These are phyloP conservation scores for Harpalus rufipes DNA, from an alignment of 2,888 invertebrate genomes.

Conservation along the genomic window DNA sequence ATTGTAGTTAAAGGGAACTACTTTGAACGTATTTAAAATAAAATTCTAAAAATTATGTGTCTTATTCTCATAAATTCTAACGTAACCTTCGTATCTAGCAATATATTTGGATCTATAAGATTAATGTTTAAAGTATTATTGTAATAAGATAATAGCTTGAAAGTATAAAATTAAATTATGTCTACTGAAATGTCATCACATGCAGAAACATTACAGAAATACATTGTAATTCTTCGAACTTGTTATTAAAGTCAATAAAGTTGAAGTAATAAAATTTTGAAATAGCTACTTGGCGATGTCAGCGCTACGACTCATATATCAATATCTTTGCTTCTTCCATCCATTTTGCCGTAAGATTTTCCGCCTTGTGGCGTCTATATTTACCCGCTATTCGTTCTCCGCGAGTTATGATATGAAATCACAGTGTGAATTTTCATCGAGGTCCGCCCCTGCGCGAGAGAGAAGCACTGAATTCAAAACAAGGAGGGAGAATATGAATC, in stretches of 20 bases:
- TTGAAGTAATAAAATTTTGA: neutral
- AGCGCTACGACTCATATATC: neutral
- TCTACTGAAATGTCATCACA: neutral
- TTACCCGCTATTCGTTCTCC: conserved; percentile 31
- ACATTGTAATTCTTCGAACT: neutral
- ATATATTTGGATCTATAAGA: too few species aligned
- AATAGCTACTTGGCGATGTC: neutral
- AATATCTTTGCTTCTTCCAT: neutral
- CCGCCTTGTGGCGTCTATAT: conserved; percentile 1
- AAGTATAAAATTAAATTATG: neutral
- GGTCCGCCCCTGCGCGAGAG: conserved; percentile 45
- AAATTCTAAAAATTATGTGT: too few species aligned
- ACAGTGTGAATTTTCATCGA: conserved; percentile 38
- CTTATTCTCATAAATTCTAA: too few species aligned
- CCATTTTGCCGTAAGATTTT: conserved; percentile 4
- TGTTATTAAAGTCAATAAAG: neutral
- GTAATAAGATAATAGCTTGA: too few species aligned
- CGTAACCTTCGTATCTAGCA: too few species aligned
- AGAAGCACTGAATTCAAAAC: neutral
- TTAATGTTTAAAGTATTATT: too few species aligned
- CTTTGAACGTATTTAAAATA: too few species aligned
- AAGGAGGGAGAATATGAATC: conserved; percentile 37
- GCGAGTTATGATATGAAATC: conserved; percentile 47
- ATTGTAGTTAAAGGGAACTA: too few species aligned
- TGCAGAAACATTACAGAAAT: neutral